phyloP scores from a whole-genome alignment of 2,113 vertebrate genomes.

The Saguinus midas region DNA sequence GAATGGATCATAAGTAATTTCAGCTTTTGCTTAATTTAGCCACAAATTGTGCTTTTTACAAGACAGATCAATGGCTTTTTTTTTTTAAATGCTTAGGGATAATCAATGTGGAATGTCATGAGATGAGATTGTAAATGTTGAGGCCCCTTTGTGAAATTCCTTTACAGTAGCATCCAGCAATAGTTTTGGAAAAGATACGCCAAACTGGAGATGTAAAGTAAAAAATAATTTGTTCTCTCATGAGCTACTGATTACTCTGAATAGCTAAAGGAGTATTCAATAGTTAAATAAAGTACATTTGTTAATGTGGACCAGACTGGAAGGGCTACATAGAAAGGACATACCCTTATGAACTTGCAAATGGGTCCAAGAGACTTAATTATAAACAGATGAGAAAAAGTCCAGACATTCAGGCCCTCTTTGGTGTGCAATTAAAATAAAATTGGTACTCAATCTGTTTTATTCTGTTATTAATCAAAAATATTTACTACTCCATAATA shows the following conservation, averaged over 20 bases:
- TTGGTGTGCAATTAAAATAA: not conserved
- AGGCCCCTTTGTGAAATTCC: not conserved
- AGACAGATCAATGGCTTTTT: not conserved
- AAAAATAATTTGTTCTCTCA: not conserved
- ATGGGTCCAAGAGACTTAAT: not conserved
- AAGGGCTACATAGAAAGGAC: not conserved
- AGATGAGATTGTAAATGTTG: not conserved
- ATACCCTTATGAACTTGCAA: not conserved
- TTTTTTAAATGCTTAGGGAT: not conserved
- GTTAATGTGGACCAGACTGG: not conserved
- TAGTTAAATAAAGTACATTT: not conserved
- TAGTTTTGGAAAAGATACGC: not conserved
- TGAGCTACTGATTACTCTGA: not conserved
- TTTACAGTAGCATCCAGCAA: not conserved
- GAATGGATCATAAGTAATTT: not conserved
- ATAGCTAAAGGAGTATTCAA: not conserved
- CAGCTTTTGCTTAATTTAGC: not conserved
- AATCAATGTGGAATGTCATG: not conserved
- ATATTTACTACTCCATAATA: not conserved
- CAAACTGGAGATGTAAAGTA: not conserved
- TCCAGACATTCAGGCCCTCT: not conserved
- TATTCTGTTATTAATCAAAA: not conserved
- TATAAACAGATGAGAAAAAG: not conserved
- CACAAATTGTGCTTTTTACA: not conserved
- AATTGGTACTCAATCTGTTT: not conserved